Evolutionary conservation across 2,888 invertebrate genomes (phyloP), one percentile per base, ranked within the genome.

Genomic region (Anaspis maculata): DNA sequence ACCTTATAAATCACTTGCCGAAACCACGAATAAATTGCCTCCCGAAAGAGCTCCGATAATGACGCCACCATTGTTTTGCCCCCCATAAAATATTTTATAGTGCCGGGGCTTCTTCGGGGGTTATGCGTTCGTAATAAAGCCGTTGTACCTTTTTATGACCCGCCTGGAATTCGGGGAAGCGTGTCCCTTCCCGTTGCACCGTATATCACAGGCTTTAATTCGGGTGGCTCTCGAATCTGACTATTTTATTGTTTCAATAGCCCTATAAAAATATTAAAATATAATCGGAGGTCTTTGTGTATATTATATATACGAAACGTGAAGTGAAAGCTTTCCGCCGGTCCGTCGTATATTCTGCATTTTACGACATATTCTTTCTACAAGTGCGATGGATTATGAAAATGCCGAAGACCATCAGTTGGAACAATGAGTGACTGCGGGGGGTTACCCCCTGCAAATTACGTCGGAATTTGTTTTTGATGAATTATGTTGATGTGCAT

Each of bases 251-350:
- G 24, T 16, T 25, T 28, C 25, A 25, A 6, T 11, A 14, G 25
- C 10, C 12, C 31, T 21, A 32, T 37, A 37, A 37, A 37, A 32
- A 25, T 32, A 29, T 37, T 28, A 25, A 37, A 32, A 29, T 32
- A 37, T n/a, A n/a, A n/a, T n/a, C n/a, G n/a, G n/a, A n/a, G n/a
- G n/a, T n/a, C n/a, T n/a, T n/a, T n/a, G n/a, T n/a, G n/a, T n/a
- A n/a, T n/a, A n/a, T n/a, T n/a, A n/a, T n/a, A n/a, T n/a, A n/a
- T n/a, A n/a, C n/a, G n/a, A n/a, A n/a, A n/a, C n/a, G n/a, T n/a
- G n/a, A n/a, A n/a, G n/a, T n/a, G n/a, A n/a, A n/a, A n/a, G n/a
- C n/a, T n/a, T n/a, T n/a, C n/a, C n/a, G n/a, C n/a, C n/a, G n/a
- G n/a, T n/a, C n/a, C n/a, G n/a, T n/a, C n/a, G n/a, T 9, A 19